Percentiles rank a stretch among this genome's conserved stretches.
phyloP scores from a whole-genome alignment of 2,888 invertebrate genomes.

The Drosophila neotestacea region DNA sequence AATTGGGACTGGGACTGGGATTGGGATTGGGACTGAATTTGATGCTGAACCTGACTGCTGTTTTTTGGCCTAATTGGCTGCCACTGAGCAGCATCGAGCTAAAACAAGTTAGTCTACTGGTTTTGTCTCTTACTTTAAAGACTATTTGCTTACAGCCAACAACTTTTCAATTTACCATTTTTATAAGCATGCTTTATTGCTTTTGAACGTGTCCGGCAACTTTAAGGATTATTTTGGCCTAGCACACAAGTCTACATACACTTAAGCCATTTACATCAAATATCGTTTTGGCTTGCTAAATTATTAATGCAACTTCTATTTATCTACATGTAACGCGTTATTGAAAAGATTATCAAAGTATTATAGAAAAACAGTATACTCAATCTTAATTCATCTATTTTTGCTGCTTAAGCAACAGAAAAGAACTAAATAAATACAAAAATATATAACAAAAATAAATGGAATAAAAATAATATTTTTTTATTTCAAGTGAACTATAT shows the following conservation, averaged over 20 bases:
- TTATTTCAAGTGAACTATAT: too few species aligned
- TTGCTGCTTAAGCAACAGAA: too few species aligned
- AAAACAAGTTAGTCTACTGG: slow-evolving; percentile 52
- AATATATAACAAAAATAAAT: too few species aligned
- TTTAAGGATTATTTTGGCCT: neutral
- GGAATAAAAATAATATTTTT: too few species aligned
- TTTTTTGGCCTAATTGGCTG: slow-evolving; percentile 76
- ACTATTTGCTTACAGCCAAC: slow-evolving; percentile 13
- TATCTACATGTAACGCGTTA: too few species aligned
- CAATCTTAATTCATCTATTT: too few species aligned
- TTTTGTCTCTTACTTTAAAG: slow-evolving; percentile 39
- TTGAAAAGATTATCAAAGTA: too few species aligned
- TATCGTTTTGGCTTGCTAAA: neutral
- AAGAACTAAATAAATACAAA: too few species aligned
- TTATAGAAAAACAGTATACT: too few species aligned
- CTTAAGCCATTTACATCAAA: neutral
- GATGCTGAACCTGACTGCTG: slow-evolving; percentile 31
- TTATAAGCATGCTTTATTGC: slow-evolving; percentile 14
- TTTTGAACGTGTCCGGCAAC: neutral
- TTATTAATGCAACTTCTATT: neutral
- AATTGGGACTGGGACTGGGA: neutral
- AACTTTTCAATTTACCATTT: slow-evolving; percentile 31
- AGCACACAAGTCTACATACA: neutral
- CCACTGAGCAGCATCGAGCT: slow-evolving; percentile 58
- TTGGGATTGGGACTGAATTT: neutral